Base-by-base conservation (phyloP, 2,888 invertebrate species). In the Carpatolechia fugitivella region DNA sequence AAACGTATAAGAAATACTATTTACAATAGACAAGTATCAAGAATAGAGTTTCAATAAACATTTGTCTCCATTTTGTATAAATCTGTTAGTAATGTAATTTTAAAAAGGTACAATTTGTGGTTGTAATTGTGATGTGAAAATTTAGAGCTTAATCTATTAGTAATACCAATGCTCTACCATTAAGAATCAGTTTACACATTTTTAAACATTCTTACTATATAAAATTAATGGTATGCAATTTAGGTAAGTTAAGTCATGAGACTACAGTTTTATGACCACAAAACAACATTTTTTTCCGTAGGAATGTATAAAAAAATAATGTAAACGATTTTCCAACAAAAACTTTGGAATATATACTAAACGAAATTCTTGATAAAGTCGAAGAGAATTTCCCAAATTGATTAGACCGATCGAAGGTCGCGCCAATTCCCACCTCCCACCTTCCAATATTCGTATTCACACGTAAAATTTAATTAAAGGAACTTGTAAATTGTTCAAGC, bases 1-100 rank as follows among this genome's bases (percentile, higher is more conserved):
- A 72, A 63, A 69, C 44, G 44, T 67, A 72, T 72, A 76, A 80
- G 78, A 80, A 75, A 73, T 60, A 52, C 18, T 84, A 84, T 86
- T 73, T 84, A 87, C 85, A 88, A 84, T 76, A 86, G 84, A 69
- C 65, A 67, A 76, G 82, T 89, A 88, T 88, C 88, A 89, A 89
- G 86, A 89, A 86, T 89, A 87, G 63, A 63, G 66, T 65, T 60
- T 59, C 52, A 55, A 60, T 62, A 62, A 62, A 60, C 65, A 68
- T 74, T 68, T 76, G 73, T 71, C 68, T 75, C 68, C 59, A 62
- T 63, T n/a, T 55, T 35, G 59, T 55, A 59, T 76, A 76, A 76
- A 80, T 75, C 76, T 65, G 66, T 66, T 63, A 62, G 59, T 65
- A 53, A 16, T 18, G 72, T 69, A 77, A 74, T 69, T 71, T 68